Base-by-base conservation (phyloP, 1,140 invertebrate genomes). In the Euura lappo region DNA sequence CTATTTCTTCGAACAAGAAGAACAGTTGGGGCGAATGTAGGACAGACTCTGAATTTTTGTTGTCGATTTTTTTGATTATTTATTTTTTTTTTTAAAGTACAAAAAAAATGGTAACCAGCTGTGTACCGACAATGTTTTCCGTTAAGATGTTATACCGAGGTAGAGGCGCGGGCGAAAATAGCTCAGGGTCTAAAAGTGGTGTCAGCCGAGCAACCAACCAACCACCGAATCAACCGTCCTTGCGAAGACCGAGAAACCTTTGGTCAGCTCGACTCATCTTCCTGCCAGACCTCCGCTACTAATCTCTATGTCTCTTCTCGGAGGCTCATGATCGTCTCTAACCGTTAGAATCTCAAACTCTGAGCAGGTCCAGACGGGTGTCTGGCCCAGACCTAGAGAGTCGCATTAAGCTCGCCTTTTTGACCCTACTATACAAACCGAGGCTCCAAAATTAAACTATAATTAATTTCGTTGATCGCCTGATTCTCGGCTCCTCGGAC, bases 151-250 rank as follows among this genome's bases (percentile, higher is more conserved):
- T 78, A 79, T 75, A 78, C 75, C 78, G 79, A 79, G 79, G 75
- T 72, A 69, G 66, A 44, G 75, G 81, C 78, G 78, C 79, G 76
- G 69, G 84, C 84, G 77, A 86, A 86, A 85, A 85, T 85, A 85
- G 85, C 84, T 79, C 71, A 73, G 80, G 83, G 81, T 84, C 84
- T 86, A 86, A 86, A 86, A 81, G 82, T 77, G 79, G 81, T 79
- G 77, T 77, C 84, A 78, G 81, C 82, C 80, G 75, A 82, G 80
- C 79, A 60, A 60, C 51, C 51, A 60, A 8, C 51, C 10, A 60
- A 60, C 51, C 51, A 60, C 10, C 51, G 8, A 60, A 8, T n/a
- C 10, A 60, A 60, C 51, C 51, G 51, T 60, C 51, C 51, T 60
- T 60, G 51, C 51, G 51, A 60, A 60, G 51, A 60, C 13, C 51